phyloP scores from a whole-genome alignment of 2,888 invertebrate species.

The Argyra leucocephala region DNA sequence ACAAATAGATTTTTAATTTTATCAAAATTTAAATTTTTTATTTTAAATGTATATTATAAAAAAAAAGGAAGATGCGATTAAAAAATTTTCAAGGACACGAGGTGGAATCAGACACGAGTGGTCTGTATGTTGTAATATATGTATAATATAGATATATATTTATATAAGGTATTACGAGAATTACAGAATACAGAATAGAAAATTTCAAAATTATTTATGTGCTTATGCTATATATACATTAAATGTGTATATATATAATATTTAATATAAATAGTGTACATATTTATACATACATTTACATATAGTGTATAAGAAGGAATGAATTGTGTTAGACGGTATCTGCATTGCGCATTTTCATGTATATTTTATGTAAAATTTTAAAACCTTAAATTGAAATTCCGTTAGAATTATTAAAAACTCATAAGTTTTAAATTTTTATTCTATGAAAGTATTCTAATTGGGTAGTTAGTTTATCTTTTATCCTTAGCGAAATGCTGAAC shows the following conservation, averaged over 20 bases:
- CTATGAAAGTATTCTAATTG: too few species aligned
- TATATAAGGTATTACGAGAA: not conserved
- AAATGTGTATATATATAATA: too few species aligned
- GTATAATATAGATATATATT: not conserved
- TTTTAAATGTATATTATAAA: slow-evolving; percentile 14
- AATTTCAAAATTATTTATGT: too few species aligned
- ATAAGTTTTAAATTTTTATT: too few species aligned
- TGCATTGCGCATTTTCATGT: slow-evolving; percentile 25
- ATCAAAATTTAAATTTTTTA: not conserved
- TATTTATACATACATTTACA: not conserved
- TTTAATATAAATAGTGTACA: not conserved
- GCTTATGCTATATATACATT: too few species aligned
- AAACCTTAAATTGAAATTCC: not conserved
- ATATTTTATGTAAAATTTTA: slow-evolving; percentile 4
- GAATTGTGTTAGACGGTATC: slow-evolving; percentile 15
- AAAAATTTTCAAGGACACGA: slow-evolving; percentile 11
- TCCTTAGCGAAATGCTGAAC: too few species aligned
- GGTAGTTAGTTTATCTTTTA: too few species aligned
- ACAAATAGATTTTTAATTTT: not conserved
- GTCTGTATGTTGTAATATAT: not conserved
- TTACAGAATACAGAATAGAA: too few species aligned
- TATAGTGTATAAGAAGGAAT: slow-evolving; percentile 1
- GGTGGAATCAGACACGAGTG: slow-evolving; percentile 3
- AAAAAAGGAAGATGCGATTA: not conserved
- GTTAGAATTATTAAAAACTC: not conserved